phyloP scores from a whole-genome alignment of 2,113 vertebrate species.

The Formicarius rufipectus region DNA sequence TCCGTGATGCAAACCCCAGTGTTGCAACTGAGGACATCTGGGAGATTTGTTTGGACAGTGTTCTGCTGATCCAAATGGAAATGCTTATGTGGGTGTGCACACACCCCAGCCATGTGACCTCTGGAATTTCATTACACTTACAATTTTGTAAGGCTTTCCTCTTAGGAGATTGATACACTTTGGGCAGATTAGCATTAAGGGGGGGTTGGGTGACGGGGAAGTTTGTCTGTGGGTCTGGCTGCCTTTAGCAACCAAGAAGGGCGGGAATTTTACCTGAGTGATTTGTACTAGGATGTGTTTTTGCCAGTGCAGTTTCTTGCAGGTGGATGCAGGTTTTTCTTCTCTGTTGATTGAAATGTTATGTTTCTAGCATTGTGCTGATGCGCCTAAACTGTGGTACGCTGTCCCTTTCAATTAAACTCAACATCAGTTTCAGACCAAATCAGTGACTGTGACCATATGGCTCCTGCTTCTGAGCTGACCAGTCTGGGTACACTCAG shows the following conservation, averaged over 20 bases:
- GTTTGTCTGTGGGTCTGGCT: background rate
- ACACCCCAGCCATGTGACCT: accelerated
- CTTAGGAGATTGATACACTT: background rate
- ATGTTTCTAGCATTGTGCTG: background rate
- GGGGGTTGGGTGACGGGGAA: too few relatives aligned
- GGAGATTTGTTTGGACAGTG: background rate
- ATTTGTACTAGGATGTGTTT: background rate
- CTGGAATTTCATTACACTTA: background rate
- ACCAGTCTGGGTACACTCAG: background rate
- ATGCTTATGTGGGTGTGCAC: accelerated
- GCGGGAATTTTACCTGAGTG: background rate
- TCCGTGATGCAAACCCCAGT: background rate
- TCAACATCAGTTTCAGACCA: background rate
- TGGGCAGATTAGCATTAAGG: background rate
- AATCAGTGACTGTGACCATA: background rate
- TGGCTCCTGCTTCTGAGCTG: background rate
- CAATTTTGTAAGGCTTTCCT: background rate
- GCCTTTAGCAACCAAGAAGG: background rate
- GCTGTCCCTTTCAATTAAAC: background rate
- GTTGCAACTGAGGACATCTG: background rate
- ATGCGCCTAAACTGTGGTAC: background rate
- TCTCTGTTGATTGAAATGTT: background rate
- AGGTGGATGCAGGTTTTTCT: background rate
- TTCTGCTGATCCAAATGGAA: background rate
- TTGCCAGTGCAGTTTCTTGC: background rate